Base-by-base conservation (phyloP, 2,888 invertebrate species). In the Sialis fuliginosa region DNA sequence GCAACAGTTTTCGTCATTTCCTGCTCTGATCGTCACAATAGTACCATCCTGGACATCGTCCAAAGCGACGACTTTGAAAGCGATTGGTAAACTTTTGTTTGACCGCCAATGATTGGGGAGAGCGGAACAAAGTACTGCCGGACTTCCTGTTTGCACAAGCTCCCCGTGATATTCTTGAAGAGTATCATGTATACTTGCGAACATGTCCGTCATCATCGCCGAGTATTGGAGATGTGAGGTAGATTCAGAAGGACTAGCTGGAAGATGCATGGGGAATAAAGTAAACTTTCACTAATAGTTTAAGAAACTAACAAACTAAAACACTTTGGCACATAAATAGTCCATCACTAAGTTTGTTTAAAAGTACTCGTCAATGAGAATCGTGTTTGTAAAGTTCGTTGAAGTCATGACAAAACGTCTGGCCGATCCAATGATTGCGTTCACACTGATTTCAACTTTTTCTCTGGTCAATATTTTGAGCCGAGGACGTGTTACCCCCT, bases 1-100 rank as follows among this genome's bases (percentile, higher is more conserved):
- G 72, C 90, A 91, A 57, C 78, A 89, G 65, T 97, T 97, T 67
- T 98, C 97, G 59, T 98, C 98, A 66, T 97, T 98, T 35, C 97
- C 97, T 48, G 96, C 97, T 51, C 85, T 79, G 44, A 98, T 82
- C 22, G 87, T 87, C 48, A 98, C 96, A 53, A 88, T 62, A 0
- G 97, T 97, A 12, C 96, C 96, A 63, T 98, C 96, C 59, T 75
- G 79, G 39, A 97, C 83, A 54, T 96, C 95, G 53, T 93, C 92
- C 54, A 96, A 65, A 0, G 91, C 85, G 50, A 95, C 84, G 54
- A 96, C 93, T 70, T 93, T 92, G 70, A 98, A 98, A 12, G 95
- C 90, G 41, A 90, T 79, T 32, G 97, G 97, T 53, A 98, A 70
- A 22, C 92, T 91, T 68, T 98, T 98, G 72, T 98, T 98, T 45